phyloP scores from a whole-genome alignment of 2,888 invertebrate genomes.

The Chloromyia formosa region DNA sequence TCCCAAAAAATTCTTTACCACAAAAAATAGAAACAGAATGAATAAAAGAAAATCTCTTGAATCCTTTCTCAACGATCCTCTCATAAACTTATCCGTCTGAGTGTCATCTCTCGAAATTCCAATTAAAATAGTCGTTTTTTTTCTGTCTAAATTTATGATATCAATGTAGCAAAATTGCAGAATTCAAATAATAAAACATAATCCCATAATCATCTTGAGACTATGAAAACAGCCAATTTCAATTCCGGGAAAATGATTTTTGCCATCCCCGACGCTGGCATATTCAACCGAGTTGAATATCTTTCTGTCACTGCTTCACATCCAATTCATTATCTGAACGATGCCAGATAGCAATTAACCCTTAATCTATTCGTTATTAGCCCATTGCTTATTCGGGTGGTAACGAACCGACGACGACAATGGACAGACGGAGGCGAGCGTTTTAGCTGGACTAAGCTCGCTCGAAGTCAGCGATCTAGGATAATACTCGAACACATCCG shows the following conservation, averaged over 20 bases:
- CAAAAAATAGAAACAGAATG: too few relatives aligned
- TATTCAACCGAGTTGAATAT: background rate
- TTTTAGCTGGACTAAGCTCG: background rate
- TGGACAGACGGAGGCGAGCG: background rate
- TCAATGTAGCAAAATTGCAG: background rate
- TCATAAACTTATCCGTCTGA: too few relatives aligned
- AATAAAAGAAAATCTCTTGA: too few relatives aligned
- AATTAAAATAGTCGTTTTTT: too few relatives aligned
- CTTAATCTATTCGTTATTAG: slow-evolving; percentile 29
- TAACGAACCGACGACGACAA: background rate
- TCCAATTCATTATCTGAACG: slow-evolving; percentile 5
- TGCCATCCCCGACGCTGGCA: background rate
- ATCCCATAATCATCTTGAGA: slow-evolving; percentile 21
- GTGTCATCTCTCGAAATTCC: too few relatives aligned
- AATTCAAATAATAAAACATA: slow-evolving; percentile 28
- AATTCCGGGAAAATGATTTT: background rate
- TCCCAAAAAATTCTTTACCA: too few relatives aligned
- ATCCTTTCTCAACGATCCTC: too few relatives aligned
- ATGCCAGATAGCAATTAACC: slow-evolving; percentile 28
- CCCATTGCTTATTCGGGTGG: background rate
- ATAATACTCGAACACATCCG: too few relatives aligned
- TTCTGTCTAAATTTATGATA: too few relatives aligned
- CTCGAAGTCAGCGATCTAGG: background rate
- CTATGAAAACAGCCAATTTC: slow-evolving; percentile 4
- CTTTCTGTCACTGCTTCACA: background rate